These are phyloP conservation scores for Pammene aurita DNA, from an alignment of 2,888 invertebrate species.

Conservation along the genomic window DNA sequence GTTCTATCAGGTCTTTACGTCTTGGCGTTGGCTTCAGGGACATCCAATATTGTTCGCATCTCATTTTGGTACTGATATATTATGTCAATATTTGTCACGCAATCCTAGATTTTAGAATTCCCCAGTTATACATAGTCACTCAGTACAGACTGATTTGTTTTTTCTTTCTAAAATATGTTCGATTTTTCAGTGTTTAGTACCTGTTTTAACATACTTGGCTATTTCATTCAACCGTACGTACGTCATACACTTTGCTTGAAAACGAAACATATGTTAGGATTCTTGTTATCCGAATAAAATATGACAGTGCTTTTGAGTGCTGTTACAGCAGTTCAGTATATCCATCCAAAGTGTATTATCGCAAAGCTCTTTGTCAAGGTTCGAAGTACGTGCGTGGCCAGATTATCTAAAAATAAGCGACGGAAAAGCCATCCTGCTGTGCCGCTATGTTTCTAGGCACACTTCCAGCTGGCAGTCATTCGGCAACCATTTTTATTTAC, in stretches of 20 bases:
- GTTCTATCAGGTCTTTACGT: too few relatives aligned
- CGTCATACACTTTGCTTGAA: background rate
- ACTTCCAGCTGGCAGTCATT: conserved; percentile 39
- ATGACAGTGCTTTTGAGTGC: conserved; percentile 1
- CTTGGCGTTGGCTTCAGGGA: too few relatives aligned
- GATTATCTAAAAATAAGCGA: conserved; percentile 37
- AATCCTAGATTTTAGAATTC: too few relatives aligned
- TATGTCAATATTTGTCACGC: too few relatives aligned
- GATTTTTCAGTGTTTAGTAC: too few relatives aligned
- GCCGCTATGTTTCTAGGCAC: conserved; percentile 33
- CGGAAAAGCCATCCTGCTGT: conserved; percentile 29
- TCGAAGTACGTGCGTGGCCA: conserved; percentile 25
- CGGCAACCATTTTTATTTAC: conserved; percentile 34
- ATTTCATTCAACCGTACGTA: too few relatives aligned
- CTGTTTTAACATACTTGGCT: too few relatives aligned
- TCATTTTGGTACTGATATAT: too few relatives aligned
- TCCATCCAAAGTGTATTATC: conserved; percentile 20
- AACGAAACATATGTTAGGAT: background rate
- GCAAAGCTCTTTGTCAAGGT: conserved; percentile 26
- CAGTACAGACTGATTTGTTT: too few relatives aligned
- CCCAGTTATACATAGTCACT: too few relatives aligned
- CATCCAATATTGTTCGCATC: too few relatives aligned
- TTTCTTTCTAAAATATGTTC: too few relatives aligned
- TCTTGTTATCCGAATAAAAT: background rate
- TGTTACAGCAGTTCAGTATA: background rate